phyloP scores from a whole-genome alignment of 2,888 invertebrate species.

The Scrobipalpa atriplicella region DNA sequence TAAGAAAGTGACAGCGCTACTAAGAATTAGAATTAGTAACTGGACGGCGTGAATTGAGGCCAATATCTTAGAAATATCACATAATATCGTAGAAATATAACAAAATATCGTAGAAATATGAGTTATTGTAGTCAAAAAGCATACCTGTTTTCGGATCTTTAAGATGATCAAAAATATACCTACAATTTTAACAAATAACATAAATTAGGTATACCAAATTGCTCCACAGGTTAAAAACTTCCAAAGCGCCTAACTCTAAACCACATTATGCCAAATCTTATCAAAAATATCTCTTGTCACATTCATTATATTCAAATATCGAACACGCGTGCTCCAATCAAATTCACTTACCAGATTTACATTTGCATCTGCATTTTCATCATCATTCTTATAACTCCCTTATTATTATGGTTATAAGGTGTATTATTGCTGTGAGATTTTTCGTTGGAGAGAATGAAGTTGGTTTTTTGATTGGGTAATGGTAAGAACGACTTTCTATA shows the following conservation, averaged over 20 bases:
- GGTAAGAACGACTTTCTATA: constrained; percentile 78
- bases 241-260: not conserved
- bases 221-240: not conserved
- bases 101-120: too few species aligned
- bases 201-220: not conserved
- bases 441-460: constrained; percentile 31
- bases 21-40: too few species aligned
- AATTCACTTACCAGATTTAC: constrained; percentile 27
- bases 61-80: too few species aligned
- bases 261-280: constrained; percentile 32
- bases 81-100: too few species aligned
- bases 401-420: not conserved
- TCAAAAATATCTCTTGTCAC: constrained; percentile 42
- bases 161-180: too few species aligned
- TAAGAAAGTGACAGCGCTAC: too few species aligned
- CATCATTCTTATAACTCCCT: not conserved
- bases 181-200: too few species aligned
- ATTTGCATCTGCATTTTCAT: not conserved
- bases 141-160: too few species aligned
- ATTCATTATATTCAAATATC: constrained; percentile 54
- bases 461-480: constrained; percentile 58
- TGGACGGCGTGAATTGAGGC: too few species aligned
- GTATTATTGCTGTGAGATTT: not conserved
- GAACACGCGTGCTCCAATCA: constrained; percentile 50
- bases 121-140: too few species aligned